These are phyloP conservation scores for Lophotriccus pileatus DNA, from an alignment of 2,797 vertebrate genomes.

Conservation along the genomic window DNA sequence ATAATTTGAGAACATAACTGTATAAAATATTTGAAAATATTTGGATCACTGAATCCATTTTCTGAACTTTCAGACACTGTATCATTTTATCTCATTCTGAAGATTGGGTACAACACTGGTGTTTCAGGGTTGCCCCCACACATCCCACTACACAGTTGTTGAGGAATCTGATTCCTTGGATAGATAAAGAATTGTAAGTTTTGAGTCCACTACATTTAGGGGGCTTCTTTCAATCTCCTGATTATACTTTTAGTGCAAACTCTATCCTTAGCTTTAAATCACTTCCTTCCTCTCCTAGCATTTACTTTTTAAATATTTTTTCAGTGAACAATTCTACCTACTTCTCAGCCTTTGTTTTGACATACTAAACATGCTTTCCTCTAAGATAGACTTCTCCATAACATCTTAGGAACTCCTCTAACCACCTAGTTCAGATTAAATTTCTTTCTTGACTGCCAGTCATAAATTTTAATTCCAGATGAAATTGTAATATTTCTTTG, in stretches of 20 bases:
- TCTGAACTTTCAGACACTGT: background rate
- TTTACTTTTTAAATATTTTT: background rate
- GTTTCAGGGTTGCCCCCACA: background rate
- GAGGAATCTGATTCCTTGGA: background rate
- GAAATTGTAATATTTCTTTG: background rate
- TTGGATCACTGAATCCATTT: background rate
- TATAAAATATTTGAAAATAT: background rate
- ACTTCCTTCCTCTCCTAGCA: background rate
- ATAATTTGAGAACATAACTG: background rate
- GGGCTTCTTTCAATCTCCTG: background rate
- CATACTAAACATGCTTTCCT: background rate
- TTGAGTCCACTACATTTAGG: background rate
- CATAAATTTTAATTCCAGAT: background rate
- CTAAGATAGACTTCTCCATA: background rate
- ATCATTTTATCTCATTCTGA: background rate
- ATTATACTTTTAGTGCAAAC: background rate
- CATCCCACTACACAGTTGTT: background rate
- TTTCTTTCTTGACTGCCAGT: rapidly evolving
- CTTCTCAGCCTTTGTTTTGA: background rate
- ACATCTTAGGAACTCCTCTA: background rate
- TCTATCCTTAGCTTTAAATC: background rate
- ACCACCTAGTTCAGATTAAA: background rate
- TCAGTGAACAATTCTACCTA: background rate
- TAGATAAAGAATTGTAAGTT: background rate
- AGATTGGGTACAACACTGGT: background rate